Percentiles rank a stretch among this genome's conserved stretches.
phyloP scores from a whole-genome alignment of 2,888 invertebrate species.

The Cotesia congregata region DNA sequence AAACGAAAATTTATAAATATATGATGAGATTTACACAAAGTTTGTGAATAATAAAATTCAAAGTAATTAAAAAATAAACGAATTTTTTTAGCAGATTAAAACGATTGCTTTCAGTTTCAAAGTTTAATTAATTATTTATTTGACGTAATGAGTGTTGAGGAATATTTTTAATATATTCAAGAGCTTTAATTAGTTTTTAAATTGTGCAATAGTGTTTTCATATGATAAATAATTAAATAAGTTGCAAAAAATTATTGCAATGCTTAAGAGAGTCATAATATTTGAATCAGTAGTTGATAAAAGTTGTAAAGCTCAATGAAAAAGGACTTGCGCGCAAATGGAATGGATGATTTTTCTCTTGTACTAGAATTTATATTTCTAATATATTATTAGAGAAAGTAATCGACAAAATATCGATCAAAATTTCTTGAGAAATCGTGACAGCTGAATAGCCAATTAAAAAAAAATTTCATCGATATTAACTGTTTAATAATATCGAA shows the following conservation, averaged over 20 bases:
- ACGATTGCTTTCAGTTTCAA: not conserved
- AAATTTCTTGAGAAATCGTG: not conserved
- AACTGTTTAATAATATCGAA: conserved; percentile 7
- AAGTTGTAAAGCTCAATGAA: conserved; percentile 31
- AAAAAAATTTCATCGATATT: not conserved
- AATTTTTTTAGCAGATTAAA: not conserved
- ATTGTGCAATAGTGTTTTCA: conserved; percentile 28
- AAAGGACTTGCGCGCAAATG: conserved; percentile 24
- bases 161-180: conserved; percentile 2
- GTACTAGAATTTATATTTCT: not conserved
- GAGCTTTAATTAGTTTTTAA: not conserved
- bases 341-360: conserved; percentile 3
- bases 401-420: not conserved
- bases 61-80: not conserved
- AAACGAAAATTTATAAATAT: not conserved
- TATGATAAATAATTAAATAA: not conserved
- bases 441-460: not conserved
- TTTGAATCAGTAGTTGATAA: conserved; percentile 7
- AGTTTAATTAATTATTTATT: not conserved
- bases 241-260: not conserved
- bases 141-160: not conserved
- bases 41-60: not conserved
- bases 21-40: not conserved
- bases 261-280: not conserved
- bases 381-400: not conserved